These are phyloP conservation scores for Maccullochella peelii DNA, from an alignment of 2,113 vertebrate genomes.

Conservation along the genomic window DNA sequence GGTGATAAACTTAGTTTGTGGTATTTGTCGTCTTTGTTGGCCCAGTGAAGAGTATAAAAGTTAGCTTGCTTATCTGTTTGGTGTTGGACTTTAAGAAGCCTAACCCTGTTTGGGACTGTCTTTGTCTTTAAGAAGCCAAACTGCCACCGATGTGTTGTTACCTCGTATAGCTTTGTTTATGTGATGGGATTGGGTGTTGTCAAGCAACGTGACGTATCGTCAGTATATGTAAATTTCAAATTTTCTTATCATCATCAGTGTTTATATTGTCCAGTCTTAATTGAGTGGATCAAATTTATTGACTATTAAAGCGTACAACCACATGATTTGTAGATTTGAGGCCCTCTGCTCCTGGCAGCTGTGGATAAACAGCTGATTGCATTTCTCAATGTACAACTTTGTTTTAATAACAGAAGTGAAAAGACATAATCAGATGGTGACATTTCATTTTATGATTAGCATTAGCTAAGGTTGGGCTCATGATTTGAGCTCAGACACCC, in stretches of 20 bases:
- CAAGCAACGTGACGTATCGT: neutral
- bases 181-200: neutral
- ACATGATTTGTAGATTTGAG: neutral
- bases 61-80: neutral
- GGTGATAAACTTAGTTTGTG: neutral
- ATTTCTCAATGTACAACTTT: too few species aligned
- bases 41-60: neutral
- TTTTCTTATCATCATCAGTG: neutral
- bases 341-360: neutral
- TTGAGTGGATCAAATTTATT: neutral
- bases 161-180: neutral
- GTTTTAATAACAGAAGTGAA: too few species aligned
- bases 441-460: neutral
- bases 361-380: neutral
- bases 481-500: neutral
- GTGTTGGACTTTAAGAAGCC: neutral
- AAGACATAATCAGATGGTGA: too few species aligned
- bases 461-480: neutral
- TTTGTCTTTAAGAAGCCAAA: neutral
- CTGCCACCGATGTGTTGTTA: neutral
- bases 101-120: neutral
- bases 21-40: neutral
- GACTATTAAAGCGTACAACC: neutral
- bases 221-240: neutral
- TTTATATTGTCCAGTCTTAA: neutral